Conservation (phyloP, 2,797 vertebrate species). For the Discoglossus pictus region DNA sequence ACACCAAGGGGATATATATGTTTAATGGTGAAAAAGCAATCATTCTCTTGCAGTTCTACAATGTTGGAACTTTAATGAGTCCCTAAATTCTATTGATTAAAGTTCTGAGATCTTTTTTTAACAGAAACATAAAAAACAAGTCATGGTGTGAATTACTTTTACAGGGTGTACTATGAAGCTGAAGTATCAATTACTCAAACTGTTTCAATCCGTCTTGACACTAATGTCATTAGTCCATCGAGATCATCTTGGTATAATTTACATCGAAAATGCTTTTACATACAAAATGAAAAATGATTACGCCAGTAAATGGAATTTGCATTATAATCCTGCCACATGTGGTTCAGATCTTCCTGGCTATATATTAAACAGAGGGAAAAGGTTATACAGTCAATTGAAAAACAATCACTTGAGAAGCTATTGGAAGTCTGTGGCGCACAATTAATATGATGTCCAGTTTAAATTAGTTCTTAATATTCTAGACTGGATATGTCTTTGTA, state of each 20-base stretch:
- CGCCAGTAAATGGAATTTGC: conserved; percentile 55
- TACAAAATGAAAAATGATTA: conserved; percentile 58
- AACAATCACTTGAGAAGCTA: conserved; percentile 75
- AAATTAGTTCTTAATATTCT: neutral
- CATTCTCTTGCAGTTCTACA: neutral
- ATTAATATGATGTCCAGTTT: conserved; percentile 7
- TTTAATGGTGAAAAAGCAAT: neutral
- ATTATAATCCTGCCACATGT: conserved; percentile 54
- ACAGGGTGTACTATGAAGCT: conserved; percentile 49
- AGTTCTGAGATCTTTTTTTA: conserved; percentile 30
- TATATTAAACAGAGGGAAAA: conserved; percentile 77
- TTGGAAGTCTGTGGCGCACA: conserved; percentile 32
- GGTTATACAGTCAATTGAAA: conserved; percentile 77
- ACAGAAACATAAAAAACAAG: conserved; percentile 48
- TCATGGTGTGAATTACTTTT: neutral
- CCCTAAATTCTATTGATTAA: conserved; percentile 8
- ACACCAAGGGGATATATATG: neutral
- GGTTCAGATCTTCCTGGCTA: conserved; percentile 65
- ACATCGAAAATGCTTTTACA: conserved; percentile 61
- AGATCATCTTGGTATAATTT: conserved; percentile 70
- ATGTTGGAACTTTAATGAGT: neutral
- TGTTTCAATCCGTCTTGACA: conserved; percentile 75
- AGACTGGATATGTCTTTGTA: conserved; percentile 2
- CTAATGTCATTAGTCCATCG: conserved; percentile 79
- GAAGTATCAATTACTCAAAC: conserved; percentile 74